A percentile compares a stretch with the other conserved stretches of the same genome.
phyloP scores from a whole-genome alignment of 92 coral and sea anemone genomes.

The Meandrina meandrites region DNA sequence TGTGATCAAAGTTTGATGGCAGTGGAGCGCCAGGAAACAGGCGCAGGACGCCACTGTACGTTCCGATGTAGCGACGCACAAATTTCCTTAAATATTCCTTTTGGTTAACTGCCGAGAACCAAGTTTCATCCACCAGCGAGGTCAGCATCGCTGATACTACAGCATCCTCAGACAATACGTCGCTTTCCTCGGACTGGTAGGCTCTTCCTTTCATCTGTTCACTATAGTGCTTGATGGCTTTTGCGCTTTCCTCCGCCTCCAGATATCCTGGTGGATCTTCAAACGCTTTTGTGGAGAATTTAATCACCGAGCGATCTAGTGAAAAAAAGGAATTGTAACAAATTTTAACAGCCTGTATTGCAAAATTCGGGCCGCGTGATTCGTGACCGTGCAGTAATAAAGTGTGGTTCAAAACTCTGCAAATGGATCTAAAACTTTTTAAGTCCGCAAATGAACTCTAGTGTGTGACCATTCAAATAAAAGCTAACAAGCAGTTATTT shows the following conservation, averaged over 20 bases:
- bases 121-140: constrained; percentile 47
- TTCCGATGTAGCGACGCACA: constrained; percentile 76
- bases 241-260: constrained; percentile 58
- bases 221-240: constrained; percentile 39
- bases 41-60: constrained; percentile 76
- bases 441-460: no score
- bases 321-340: neutral
- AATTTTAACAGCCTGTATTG: no score
- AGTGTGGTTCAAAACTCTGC: no score
- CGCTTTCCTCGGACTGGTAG: neutral
- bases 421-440: neutral
- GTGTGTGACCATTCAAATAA: neutral
- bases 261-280: constrained; percentile 61
- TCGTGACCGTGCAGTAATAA: no score
- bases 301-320: constrained; percentile 71
- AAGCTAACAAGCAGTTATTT: neutral
- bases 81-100: constrained; percentile 47
- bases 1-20: constrained; percentile 74
- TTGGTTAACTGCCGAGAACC: constrained; percentile 33
- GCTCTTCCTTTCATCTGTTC: constrained; percentile 22
- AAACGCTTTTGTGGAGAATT: constrained; percentile 81
- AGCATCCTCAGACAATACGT: neutral
- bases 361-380: neutral
- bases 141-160: constrained; percentile 52
- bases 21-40: constrained; percentile 79